Conservation (phyloP, 2,797 vertebrate species). For the Arvicola amphibius region DNA sequence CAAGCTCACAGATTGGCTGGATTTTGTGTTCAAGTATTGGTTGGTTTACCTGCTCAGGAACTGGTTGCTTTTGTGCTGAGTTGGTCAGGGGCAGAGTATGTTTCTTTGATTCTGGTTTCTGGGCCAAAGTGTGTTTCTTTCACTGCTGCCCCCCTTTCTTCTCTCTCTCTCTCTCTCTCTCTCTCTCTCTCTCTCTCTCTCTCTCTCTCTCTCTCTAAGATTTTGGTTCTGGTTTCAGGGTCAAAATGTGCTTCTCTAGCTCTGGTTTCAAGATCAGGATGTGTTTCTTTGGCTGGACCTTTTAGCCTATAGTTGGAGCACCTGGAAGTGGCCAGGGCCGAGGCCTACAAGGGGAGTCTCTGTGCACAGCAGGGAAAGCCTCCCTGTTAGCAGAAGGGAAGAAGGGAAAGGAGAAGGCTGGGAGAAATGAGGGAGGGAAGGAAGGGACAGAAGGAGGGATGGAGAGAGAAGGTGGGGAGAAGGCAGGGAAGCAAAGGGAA, state of each 20-base stretch:
- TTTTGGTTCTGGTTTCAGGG: no score
- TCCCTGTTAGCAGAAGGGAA: background rate
- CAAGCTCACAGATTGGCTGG: background rate
- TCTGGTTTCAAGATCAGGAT: background rate
- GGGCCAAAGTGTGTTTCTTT: background rate
- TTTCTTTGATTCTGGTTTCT: background rate
- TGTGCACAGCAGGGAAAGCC: background rate
- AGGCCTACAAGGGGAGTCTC: background rate
- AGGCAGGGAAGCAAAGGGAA: background rate
- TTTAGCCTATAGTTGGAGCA: background rate
- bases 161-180: no score
- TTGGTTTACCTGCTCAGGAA: background rate
- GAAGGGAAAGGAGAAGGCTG: no score
- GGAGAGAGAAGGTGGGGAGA: no score
- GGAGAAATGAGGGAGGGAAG: no score
- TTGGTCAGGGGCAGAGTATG: background rate
- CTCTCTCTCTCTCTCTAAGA: no score
- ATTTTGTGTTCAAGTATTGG: background rate
- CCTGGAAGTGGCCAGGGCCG: background rate
- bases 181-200: no score
- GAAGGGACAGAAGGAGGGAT: no score
- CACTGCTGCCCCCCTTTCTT: no score
- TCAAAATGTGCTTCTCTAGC: no score
- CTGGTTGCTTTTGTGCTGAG: background rate
- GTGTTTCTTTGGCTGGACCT: background rate